Evolutionary conservation across 2,888 invertebrate genomes (phyloP), one percentile per base, ranked within the genome.

Genomic region (Hybos culiciformis): DNA sequence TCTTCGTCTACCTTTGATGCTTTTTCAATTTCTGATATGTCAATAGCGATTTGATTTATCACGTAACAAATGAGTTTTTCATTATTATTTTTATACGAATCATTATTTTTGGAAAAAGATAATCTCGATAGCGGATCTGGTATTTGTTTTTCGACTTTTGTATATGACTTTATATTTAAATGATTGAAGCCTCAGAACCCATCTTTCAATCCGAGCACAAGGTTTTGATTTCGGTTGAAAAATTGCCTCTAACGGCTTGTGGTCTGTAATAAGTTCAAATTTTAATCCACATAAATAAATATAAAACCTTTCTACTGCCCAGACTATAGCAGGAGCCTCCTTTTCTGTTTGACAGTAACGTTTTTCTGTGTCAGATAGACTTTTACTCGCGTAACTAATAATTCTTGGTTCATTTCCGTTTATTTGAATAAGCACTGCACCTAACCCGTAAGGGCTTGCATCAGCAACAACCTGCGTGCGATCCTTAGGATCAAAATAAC

Each of bases 261-360:
- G 45, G 26, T 45, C 47, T n/a, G 37, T 43, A 5, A 45, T 20
- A 12, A 56, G 47, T 1, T 55, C 57, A 48, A 69, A 70, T 9
- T 54, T 48, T 12, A 56, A 50, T 2, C 67, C 68, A 46, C 48
- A 58, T 3, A 68, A 23, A 44, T 58, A 67, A 9, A 54, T 48
- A 41, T 61, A 54, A 47, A 67, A 69, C 41, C 54, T 52, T 39
- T 60, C 56, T 9, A 62, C 54, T 4, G 58, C 62, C 51, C 54
- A 44, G 61, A 62, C 51, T 5, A 62, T 44, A 11, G 56, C 54
- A 5, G 61, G 48, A 3, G 57, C 59, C 51, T 57, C 53, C 44
- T 54, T 54, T 47, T 57, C 50, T 19, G 23, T 23, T 23, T 23
- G 23, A 23, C 23, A 23, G 9, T 23, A 23, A 7, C 23, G 23